Conservation (phyloP, 2,113 vertebrate species). For the Recurvirostra avosetta region DNA sequence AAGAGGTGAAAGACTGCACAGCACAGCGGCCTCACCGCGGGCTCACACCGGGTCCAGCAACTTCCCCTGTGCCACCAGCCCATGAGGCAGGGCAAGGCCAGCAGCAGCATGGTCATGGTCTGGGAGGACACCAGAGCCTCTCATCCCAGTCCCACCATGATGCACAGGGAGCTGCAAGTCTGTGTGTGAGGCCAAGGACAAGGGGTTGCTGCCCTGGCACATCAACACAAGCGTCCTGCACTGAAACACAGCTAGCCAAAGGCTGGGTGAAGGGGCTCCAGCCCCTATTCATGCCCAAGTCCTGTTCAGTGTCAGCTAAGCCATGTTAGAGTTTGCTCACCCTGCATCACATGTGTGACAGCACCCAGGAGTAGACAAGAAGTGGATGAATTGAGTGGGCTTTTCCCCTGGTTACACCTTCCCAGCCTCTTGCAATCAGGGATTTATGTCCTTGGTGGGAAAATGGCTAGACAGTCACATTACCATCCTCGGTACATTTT, state of each 20-base stretch:
- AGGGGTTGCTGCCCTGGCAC: background rate
- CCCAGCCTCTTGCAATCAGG: background rate
- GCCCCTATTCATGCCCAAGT: accelerated
- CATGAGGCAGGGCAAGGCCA: background rate
- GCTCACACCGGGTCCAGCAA: background rate
- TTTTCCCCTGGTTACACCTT: background rate
- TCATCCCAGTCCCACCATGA: accelerated
- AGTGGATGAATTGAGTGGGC: background rate
- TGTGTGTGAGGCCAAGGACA: accelerated
- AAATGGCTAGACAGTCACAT: background rate
- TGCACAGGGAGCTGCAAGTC: background rate
- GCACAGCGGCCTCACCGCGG: accelerated
- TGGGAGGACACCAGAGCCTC: background rate
- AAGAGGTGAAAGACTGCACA: background rate
- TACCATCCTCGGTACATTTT: background rate
- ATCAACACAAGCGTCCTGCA: accelerated
- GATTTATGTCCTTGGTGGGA: background rate
- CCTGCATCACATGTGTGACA: accelerated
- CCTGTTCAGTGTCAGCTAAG: accelerated
- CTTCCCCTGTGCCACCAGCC: accelerated
- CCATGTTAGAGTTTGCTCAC: background rate
- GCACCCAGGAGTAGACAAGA: background rate
- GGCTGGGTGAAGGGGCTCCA: background rate
- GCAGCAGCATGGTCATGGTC: accelerated
- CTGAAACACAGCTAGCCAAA: background rate